Percentiles rank a stretch among this genome's conserved stretches.
phyloP scores from a whole-genome alignment of 2,888 invertebrate species.

The Lacanobia wlatinum region DNA sequence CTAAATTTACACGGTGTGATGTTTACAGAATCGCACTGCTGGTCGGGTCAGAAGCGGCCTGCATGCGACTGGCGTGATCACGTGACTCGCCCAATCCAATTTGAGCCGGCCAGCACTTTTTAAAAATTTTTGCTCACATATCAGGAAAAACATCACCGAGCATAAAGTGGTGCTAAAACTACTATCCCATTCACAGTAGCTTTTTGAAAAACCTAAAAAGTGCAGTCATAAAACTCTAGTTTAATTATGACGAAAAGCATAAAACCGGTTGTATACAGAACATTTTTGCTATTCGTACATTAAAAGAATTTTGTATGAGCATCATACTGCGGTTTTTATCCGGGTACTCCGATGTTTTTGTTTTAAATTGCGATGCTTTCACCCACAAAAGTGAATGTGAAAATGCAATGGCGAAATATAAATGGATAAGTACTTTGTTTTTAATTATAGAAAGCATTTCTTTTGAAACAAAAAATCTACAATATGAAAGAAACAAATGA shows the following conservation, averaged over 20 bases:
- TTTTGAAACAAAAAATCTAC: background rate
- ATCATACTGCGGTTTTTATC: slow-evolving; percentile 22
- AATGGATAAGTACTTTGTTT: slow-evolving; percentile 3
- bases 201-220: slow-evolving; percentile 18
- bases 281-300: slow-evolving; percentile 10
- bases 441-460: background rate
- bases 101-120: background rate
- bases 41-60: too few relatives aligned
- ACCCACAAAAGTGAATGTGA: slow-evolving; percentile 7
- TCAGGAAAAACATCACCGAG: background rate
- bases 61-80: too few relatives aligned
- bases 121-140: background rate
- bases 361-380: slow-evolving; percentile 22
- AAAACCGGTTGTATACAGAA: slow-evolving; percentile 7
- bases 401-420: slow-evolving; percentile 28
- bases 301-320: slow-evolving; percentile 42
- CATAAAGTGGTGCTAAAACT: background rate
- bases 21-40: too few relatives aligned
- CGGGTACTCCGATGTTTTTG: slow-evolving; percentile 23
- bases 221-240: slow-evolving; percentile 14
- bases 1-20: too few relatives aligned
- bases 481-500: too few relatives aligned
- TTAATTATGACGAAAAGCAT: slow-evolving; percentile 25
- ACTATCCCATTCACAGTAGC: background rate
- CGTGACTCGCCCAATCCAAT: too few relatives aligned